A percentile compares a stretch with the other conserved stretches of the same genome.
phyloP scores from a whole-genome alignment of 1,140 invertebrate species.

The Harlomillsia oculata region DNA sequence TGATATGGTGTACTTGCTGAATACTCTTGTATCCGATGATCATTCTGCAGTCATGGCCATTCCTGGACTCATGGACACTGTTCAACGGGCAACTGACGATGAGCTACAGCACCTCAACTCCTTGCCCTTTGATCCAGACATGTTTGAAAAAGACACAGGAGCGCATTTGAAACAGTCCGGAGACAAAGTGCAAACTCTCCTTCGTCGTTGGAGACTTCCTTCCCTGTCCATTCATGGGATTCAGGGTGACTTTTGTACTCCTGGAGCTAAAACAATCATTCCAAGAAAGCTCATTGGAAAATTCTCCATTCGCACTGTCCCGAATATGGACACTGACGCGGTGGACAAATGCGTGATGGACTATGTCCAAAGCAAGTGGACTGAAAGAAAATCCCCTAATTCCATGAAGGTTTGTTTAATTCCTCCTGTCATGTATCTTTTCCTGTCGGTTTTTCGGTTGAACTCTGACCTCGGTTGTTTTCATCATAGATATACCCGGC shows the following conservation, averaged over 20 bases:
- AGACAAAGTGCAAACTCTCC: slow-evolving; percentile 55
- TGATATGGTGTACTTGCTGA: slow-evolving; percentile 75
- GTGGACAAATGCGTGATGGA: slow-evolving; percentile 61
- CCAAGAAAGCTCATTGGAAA: slow-evolving; percentile 88
- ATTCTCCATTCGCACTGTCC: slow-evolving; percentile 89
- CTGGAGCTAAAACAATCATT: slow-evolving; percentile 90
- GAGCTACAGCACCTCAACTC: slow-evolving; percentile 69
- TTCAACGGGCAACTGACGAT: slow-evolving; percentile 59
- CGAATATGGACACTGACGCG: slow-evolving; percentile 70
- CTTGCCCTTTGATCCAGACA: slow-evolving; percentile 81
- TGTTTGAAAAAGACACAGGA: slow-evolving; percentile 65
- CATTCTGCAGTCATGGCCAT: slow-evolving; percentile 76
- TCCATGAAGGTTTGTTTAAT: not conserved
- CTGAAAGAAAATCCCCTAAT: not conserved
- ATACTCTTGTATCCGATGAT: slow-evolving; percentile 68
- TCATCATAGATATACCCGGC: not conserved
- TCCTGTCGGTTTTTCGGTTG: not conserved
- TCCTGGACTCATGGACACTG: slow-evolving; percentile 67
- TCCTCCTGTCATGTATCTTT: not conserved
- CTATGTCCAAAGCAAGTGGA: slow-evolving; percentile 43
- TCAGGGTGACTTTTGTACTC: slow-evolving; percentile 81
- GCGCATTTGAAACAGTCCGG: not conserved
- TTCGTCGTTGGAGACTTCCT: slow-evolving; percentile 84
- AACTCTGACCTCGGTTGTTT: not conserved
- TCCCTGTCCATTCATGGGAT: slow-evolving; percentile 85